phyloP scores from a whole-genome alignment of 2,888 invertebrate species.

The Poecilobothrus nobilitatus region DNA sequence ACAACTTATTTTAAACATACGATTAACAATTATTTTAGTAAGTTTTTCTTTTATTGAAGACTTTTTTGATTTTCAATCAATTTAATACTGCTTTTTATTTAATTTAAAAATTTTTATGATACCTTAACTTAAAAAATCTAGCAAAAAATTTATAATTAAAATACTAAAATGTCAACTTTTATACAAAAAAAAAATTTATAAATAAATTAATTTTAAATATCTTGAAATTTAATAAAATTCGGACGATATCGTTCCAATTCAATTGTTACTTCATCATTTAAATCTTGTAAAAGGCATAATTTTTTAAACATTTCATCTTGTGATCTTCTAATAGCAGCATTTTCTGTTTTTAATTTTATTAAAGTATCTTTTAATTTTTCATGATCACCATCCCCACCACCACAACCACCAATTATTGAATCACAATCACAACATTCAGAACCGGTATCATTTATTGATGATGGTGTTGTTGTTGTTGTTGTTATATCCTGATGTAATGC shows the following conservation, averaged over 20 bases:
- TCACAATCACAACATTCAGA: conserved; percentile 4
- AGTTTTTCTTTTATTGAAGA: too few species aligned
- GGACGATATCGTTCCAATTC: conserved; percentile 16
- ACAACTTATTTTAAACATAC: too few species aligned
- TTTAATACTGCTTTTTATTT: background rate
- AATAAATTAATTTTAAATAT: background rate
- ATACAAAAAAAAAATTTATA: too few species aligned
- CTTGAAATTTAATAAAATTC: background rate
- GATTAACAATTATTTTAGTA: too few species aligned
- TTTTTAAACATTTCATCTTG: conserved; percentile 21
- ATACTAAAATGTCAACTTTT: too few species aligned
- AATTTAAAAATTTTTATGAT: too few species aligned
- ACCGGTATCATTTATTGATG: background rate
- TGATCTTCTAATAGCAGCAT: conserved; percentile 18
- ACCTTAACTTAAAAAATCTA: too few species aligned
- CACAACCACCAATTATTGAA: background rate
- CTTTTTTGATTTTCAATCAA: background rate
- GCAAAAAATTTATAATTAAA: too few species aligned
- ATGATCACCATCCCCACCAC: background rate
- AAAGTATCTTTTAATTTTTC: background rate
- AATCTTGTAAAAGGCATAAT: conserved; percentile 20
- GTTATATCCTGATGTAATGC: conserved; percentile 4
- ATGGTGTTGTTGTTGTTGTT: background rate
- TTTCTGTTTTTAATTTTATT: conserved; percentile 18
- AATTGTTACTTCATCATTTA: conserved; percentile 19